Conservation (phyloP, 2,113 vertebrate genomes). For the Pteropus alecto region DNA sequence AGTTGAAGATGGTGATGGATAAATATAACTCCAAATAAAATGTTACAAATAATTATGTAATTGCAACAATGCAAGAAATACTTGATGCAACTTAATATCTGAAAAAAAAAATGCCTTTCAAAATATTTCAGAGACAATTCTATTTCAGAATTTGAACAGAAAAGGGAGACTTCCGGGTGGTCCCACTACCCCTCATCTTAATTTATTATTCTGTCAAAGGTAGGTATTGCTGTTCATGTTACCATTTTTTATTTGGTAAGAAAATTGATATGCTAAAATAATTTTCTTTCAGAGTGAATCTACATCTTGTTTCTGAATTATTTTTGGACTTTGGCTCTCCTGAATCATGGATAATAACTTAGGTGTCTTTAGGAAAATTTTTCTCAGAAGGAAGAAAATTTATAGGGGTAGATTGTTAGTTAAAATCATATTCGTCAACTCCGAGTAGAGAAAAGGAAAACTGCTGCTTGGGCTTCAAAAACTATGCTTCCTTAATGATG, state of each 20-base stretch:
- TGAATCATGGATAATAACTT: neutral
- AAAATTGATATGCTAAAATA: neutral
- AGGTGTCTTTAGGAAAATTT: neutral
- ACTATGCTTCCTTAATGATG: neutral
- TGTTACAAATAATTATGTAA: neutral
- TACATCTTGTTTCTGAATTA: neutral
- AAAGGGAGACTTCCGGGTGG: neutral
- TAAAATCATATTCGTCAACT: neutral
- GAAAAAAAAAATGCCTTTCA: neutral
- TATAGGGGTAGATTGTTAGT: neutral
- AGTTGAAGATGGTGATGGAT: neutral
- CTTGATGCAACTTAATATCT: neutral
- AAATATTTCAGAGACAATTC: neutral
- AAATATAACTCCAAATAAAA: neutral
- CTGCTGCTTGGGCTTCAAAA: neutral
- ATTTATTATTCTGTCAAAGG: neutral
- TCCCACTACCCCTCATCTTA: neutral
- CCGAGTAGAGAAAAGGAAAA: neutral
- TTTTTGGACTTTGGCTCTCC: neutral
- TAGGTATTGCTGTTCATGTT: neutral
- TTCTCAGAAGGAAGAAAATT: neutral
- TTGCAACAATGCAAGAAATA: neutral
- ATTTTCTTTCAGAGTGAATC: slow-evolving; percentile 10
- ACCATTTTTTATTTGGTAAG: neutral
- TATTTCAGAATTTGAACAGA: neutral